Base-by-base conservation (phyloP, 2,113 vertebrate genomes). In the Myotis davidii region DNA sequence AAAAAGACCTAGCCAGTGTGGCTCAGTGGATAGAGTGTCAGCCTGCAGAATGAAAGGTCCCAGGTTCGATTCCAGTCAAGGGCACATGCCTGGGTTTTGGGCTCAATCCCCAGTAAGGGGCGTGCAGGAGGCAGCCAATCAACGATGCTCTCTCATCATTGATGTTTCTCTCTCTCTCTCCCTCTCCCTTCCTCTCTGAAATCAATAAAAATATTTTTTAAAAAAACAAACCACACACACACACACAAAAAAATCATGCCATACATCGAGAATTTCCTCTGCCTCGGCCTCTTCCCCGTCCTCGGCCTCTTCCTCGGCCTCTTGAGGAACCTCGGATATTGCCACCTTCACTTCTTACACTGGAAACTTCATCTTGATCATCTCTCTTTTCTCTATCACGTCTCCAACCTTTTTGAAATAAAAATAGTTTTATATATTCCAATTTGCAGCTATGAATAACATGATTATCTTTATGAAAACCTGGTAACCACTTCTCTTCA, bases 271-370 rank as follows among this genome's bases (percentile, higher is more conserved):
- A 98, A 70, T 99, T 99, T 96, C 99, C 99, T 98, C 99, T 98
- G 69, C 99, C 99, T 54, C 99, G 98, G 61, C 99, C 99, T 64
- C 99, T 98, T 56, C 99, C 99, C 96, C 99, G 98, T 85, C 99
- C 99, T 83, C 99, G 78, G 0, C 99, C 98, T 96, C 99, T 96
- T 37, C 99, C 98, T 85, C 99, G 98, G 73, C 99, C 99, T 13
- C 99, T 98, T 70, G 98, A 96, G 90, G 95, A 94, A 3, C 98
- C 99, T 42, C 98, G 98, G 90, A 96, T 54, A 1, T 95, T 96
- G 87, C 98, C 90, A 34, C 99, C 95, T 39, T 99, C 99, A 1
- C 99, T 99, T 92, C 99, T 98, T 88, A 99, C 96, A 16, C 99
- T 99, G 95, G 98, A 95, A 12, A 98, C 94, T 64, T 99, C 99